phyloP scores from a whole-genome alignment of 2,113 vertebrate genomes.

The Gallinago jamesoni region DNA sequence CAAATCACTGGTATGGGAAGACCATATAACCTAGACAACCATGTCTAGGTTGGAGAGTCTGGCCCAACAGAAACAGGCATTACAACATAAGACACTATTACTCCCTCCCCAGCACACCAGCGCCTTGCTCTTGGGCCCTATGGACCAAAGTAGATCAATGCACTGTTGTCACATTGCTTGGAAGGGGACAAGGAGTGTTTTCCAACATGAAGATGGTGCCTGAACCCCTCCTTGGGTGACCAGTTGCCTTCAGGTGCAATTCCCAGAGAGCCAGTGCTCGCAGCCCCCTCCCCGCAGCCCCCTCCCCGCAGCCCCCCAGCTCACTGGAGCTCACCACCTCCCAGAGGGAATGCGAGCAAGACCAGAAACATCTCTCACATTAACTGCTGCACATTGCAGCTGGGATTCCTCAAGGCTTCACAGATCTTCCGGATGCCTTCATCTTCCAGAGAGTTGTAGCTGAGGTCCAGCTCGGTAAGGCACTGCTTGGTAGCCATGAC shows the following conservation, averaged over 20 bases:
- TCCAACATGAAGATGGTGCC: neutral
- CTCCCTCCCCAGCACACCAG: neutral
- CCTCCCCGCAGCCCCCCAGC: neutral
- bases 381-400: constrained; percentile 63
- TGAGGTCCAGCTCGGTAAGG: constrained; percentile 68
- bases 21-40: neutral
- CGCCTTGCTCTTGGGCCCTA: neutral
- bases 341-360: neutral
- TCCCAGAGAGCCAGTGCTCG: neutral
- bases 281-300: neutral
- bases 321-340: neutral
- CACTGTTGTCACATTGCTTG: neutral
- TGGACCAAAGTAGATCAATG: neutral
- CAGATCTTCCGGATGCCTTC: constrained; percentile 70
- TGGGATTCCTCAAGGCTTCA: constrained; percentile 65
- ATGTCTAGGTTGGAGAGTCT: neutral
- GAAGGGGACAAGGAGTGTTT: neutral
- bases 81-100: neutral
- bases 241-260: neutral
- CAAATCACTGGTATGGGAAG: neutral
- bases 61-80: neutral
- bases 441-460: constrained; percentile 66
- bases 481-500: constrained; percentile 53
- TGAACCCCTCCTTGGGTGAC: neutral
- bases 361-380: constrained; percentile 60